These are phyloP conservation scores for Oryctes rhinoceros DNA, from an alignment of 1,140 invertebrate species.

Conservation along the genomic window DNA sequence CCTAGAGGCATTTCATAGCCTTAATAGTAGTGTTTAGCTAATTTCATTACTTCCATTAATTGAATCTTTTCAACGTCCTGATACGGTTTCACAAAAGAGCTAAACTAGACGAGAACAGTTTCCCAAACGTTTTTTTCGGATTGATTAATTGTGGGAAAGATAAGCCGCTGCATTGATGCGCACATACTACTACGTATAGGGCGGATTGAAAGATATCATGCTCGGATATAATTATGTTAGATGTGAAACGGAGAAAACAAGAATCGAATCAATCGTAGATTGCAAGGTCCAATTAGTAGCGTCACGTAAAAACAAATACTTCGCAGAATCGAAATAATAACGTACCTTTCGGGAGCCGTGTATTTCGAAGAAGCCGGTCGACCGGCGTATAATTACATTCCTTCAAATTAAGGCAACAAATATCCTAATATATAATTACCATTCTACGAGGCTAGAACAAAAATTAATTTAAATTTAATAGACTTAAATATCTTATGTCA, in stretches of 20 bases:
- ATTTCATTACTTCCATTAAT: neutral
- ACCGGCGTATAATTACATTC: slow-evolving; percentile 24
- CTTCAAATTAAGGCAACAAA: slow-evolving; percentile 21
- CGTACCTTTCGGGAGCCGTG: neutral
- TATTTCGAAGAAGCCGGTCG: slow-evolving; percentile 1
- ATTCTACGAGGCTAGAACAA: slow-evolving; percentile 23
- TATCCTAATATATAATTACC: slow-evolving; percentile 31
- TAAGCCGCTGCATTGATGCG: neutral
- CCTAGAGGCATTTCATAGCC: neutral
- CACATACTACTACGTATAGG: neutral
- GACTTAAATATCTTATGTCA: slow-evolving; percentile 35
- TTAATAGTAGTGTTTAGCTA: neutral
- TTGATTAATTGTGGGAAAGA: slow-evolving; percentile 23
- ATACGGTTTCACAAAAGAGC: neutral
- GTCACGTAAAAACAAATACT: neutral
- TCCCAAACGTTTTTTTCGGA: neutral
- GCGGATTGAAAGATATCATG: slow-evolving; percentile 12
- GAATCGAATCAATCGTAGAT: neutral
- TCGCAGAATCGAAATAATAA: slow-evolving; percentile 22
- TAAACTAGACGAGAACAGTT: slow-evolving; percentile 9
- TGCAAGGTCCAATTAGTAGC: slow-evolving; percentile 4
- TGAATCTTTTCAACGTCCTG: neutral
- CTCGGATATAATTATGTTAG: slow-evolving; percentile 6
- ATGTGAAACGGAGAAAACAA: neutral
- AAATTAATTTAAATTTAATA: slow-evolving; percentile 32